Evolutionary conservation across 2,888 invertebrate species (phyloP).

Genomic region (Orthonevra nobilis): DNA sequence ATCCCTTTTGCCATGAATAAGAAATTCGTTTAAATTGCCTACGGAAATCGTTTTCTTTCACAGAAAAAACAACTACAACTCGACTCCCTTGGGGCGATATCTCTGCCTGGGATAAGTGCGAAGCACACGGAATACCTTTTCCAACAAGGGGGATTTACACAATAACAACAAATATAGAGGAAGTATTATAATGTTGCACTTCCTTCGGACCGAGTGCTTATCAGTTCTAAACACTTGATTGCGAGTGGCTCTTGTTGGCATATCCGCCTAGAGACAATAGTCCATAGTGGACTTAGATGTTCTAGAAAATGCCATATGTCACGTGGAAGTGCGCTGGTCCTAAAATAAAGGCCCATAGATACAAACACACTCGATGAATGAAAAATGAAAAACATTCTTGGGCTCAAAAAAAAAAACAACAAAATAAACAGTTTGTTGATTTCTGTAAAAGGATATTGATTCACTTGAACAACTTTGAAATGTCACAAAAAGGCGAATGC

Average conservation of each 20-base stretch:
- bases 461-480: conserved; percentile 21
- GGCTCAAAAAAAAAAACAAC: too few species aligned
- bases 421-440: conserved; percentile 38
- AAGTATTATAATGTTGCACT: conserved; percentile 43
- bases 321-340: conserved; percentile 7
- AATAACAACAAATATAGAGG: conserved; percentile 7
- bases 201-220: conserved; percentile 42
- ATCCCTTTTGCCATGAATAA: conserved; percentile 30
- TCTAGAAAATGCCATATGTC: too few species aligned
- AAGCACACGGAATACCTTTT: conserved; percentile 20
- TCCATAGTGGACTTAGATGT: too few species aligned
- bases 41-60: conserved; percentile 39
- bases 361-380: too few species aligned
- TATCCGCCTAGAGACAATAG: conserved; percentile 22
- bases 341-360: neutral
- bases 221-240: conserved; percentile 45
- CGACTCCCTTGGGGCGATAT: conserved; percentile 21
- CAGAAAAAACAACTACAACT: conserved; percentile 17
- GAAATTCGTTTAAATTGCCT: conserved; percentile 37
- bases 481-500: neutral
- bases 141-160: neutral
- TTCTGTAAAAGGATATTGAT: conserved; percentile 41
- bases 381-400: conserved; percentile 30
- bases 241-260: conserved; percentile 14
- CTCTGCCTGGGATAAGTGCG: neutral